Conservation (phyloP, 2,797 vertebrate species). For the Rhynchotus rufescens region DNA sequence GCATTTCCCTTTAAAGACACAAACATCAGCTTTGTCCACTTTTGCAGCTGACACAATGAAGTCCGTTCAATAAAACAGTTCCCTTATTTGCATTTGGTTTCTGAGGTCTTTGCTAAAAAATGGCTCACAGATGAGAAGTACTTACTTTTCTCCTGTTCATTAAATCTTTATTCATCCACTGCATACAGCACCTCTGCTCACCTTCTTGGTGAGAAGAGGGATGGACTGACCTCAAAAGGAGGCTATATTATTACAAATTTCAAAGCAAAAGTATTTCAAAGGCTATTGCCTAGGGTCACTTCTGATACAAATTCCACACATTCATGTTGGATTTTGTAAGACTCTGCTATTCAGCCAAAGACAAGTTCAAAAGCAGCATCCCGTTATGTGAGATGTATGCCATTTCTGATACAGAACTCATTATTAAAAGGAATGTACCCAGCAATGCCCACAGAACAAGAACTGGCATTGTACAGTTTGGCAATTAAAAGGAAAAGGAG, state of each 20-base stretch:
- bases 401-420: slow-evolving; percentile 11
- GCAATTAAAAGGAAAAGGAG: slow-evolving; percentile 7
- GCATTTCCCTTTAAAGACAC: neutral
- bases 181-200: slow-evolving; percentile 2
- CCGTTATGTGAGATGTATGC: neutral
- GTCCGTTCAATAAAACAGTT: neutral
- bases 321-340: neutral
- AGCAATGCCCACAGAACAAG: neutral
- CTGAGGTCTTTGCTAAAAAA: neutral
- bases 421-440: slow-evolving; percentile 15
- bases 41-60: neutral
- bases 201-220: neutral
- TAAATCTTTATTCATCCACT: neutral
- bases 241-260: slow-evolving; percentile 8
- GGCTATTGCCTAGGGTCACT: slow-evolving; percentile 17
- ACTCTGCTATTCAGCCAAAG: slow-evolving; percentile 33
- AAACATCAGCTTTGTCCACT: neutral
- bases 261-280: slow-evolving; percentile 64
- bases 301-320: slow-evolving; percentile 17
- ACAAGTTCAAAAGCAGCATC: slow-evolving; percentile 39
- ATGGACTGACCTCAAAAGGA: neutral
- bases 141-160: neutral
- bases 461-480: neutral
- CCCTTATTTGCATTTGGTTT: neutral
- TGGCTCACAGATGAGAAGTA: neutral